Evolutionary conservation across 2,888 invertebrate genomes (phyloP), one percentile per base, ranked within the genome.

Genomic region (Nematopogon swammerdamellus): DNA sequence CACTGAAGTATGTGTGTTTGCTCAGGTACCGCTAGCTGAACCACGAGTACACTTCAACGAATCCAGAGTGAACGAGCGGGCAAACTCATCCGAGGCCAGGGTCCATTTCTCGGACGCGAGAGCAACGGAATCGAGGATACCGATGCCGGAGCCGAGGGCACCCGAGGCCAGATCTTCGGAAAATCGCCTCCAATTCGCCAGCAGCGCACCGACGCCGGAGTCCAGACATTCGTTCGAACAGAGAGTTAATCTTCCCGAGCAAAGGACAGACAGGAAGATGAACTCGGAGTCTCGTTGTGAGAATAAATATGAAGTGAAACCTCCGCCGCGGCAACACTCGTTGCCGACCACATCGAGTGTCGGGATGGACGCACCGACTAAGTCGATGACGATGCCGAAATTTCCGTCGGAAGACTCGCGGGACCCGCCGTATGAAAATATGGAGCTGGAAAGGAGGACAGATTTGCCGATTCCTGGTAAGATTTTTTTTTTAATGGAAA

Each of bases 381-480:
- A 84, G 49, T 84, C 84, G 0, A 82, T 70, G 3, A 83, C 83
- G 0, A 82, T 82, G 65, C 83, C 83, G 0, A 83, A 83, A 54
- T 82, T 84, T 48, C 81, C 81, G 0, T 72, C 74, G 0, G 74
- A 75, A 45, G 76, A 76, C 5, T 52, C 56, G 0, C 75, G 70
- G 2, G 75, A 76, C 43, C 70, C 76, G 1, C 72, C 75, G 1
- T 79, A 79, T 50, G 77, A 79, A 49, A 79, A 77, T 56, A 70
- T 77, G 0, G 64, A 64, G 1, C 66, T 67, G 1, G 74, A 51
- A 70, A 68, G 49, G 17, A 45, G 18, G 72, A 73, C 51, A 14
- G 74, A 75, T 51, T 56, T 71, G 51, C 68, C 74, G 47, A 63
- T 72, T 52, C 68, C 65, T 53, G 66, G 77, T 77, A 55, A 75